A percentile compares a stretch with the other conserved stretches of the same genome.
Evolutionary conservation across 2,888 invertebrate genomes (phyloP).

Genomic region (Eristalis intricaria): DNA sequence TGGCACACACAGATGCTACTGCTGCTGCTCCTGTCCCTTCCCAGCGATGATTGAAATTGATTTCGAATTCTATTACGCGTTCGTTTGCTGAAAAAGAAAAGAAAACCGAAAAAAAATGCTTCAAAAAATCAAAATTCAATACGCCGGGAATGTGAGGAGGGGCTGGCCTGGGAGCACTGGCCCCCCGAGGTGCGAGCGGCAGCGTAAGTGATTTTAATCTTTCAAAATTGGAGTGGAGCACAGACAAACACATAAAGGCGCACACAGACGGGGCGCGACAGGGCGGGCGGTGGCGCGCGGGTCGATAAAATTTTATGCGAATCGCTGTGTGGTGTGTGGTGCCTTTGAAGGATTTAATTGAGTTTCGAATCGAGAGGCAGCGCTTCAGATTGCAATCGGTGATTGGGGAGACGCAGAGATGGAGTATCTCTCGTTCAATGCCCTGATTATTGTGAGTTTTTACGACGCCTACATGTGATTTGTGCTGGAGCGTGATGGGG

Average conservation of each 20-base stretch:
- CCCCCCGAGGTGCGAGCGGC: conserved; percentile 18
- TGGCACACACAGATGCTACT: background rate
- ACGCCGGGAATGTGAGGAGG: background rate
- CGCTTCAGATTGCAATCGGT: background rate
- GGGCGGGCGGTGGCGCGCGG: background rate
- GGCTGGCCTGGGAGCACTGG: background rate
- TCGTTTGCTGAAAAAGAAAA: conserved; percentile 7
- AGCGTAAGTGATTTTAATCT: conserved; percentile 66
- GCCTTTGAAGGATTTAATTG: conserved; percentile 41
- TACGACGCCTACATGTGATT: conserved; percentile 9
- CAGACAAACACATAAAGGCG: conserved; percentile 1
- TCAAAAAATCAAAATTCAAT: conserved; percentile 23
- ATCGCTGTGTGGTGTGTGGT: conserved; percentile 21
- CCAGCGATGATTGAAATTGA: conserved; percentile 62
- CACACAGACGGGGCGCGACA: conserved; percentile 7
- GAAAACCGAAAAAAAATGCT: background rate
- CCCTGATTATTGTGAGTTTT: conserved; percentile 50
- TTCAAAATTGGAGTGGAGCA: conserved; percentile 51
- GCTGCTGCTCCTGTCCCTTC: background rate
- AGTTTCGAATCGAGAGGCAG: conserved; percentile 2
- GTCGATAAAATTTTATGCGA: conserved; percentile 63
- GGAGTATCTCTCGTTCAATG: conserved; percentile 46
- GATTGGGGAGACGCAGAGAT: conserved; percentile 13
- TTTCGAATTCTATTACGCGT: conserved; percentile 50
- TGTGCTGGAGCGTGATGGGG: background rate